phyloP scores from a whole-genome alignment of 2,888 invertebrate species.

The Apoderus coryli region DNA sequence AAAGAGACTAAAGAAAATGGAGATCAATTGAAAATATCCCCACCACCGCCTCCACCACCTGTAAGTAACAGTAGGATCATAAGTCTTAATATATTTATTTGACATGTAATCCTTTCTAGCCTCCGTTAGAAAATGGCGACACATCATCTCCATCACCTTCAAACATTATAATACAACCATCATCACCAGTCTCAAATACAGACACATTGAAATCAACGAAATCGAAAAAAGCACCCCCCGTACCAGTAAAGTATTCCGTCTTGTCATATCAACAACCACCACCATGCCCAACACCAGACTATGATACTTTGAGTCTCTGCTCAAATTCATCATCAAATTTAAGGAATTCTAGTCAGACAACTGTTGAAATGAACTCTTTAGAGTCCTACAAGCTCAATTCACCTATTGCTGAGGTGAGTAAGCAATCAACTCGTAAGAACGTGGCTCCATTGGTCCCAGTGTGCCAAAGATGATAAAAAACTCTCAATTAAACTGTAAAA shows the following conservation, averaged over 20 bases:
- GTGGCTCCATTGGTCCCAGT: too few species aligned
- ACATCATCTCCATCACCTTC: conserved; percentile 6
- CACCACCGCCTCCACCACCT: conserved; percentile 47
- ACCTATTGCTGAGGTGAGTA: too few species aligned
- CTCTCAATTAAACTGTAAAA: too few species aligned
- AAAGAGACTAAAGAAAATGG: conserved; percentile 25
- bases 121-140: conserved; percentile 15
- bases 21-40: conserved; percentile 2
- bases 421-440: too few species aligned
- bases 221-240: conserved; percentile 29
- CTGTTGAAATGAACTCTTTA: conserved; percentile 60
- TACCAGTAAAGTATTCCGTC: conserved; percentile 29
- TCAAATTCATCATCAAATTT: conserved; percentile 21
- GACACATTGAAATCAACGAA: conserved; percentile 23
- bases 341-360: conserved; percentile 31
- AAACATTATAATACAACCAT: conserved; percentile 6
- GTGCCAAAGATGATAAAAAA: too few species aligned
- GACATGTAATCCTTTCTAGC: conserved; percentile 15
- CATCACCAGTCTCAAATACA: conserved; percentile 13
- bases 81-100: not conserved
- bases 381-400: conserved; percentile 60
- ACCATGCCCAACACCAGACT: conserved; percentile 39
- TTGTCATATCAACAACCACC: conserved; percentile 31
- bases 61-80: conserved; percentile 30
- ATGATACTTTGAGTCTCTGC: conserved; percentile 34